These are phyloP conservation scores for Halcyon malimbica DNA, from an alignment of 2,113 vertebrate species.

Conservation along the genomic window DNA sequence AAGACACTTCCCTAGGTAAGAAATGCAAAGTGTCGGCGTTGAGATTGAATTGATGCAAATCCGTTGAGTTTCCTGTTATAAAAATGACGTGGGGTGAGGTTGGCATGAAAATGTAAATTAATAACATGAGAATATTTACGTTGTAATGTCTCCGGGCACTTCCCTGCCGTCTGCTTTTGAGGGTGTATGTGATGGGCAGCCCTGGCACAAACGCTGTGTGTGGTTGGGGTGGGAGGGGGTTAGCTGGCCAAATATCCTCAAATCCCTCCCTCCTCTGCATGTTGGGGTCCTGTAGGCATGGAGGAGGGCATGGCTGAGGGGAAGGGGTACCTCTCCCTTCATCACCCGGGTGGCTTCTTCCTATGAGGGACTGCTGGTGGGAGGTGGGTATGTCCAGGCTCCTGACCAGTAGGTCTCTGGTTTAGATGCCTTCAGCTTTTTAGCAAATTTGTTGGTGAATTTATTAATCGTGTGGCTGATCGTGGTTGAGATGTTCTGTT, in stretches of 20 bases:
- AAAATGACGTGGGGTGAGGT: not conserved
- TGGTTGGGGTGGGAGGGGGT: too few relatives aligned
- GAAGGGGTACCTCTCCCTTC: too few relatives aligned
- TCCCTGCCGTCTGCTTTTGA: not conserved
- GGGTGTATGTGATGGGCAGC: not conserved
- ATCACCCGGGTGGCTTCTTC: too few relatives aligned
- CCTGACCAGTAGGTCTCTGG: not conserved
- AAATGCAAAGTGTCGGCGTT: not conserved
- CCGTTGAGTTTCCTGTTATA: not conserved
- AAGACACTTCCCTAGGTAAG: not conserved
- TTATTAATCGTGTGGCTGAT: not conserved
- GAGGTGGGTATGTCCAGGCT: not conserved
- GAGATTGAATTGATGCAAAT: not conserved
- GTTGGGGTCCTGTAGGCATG: fast-evolving
- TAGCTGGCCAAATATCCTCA: not conserved
- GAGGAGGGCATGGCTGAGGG: not conserved
- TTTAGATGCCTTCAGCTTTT: not conserved
- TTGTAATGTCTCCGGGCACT: not conserved
- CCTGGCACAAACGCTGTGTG: not conserved
- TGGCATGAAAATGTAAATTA: not conserved
- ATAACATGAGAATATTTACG: not conserved
- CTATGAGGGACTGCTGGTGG: fast-evolving
- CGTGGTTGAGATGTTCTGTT: not conserved
- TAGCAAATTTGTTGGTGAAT: not conserved
- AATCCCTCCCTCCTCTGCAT: not conserved